Percentiles rank a stretch among this genome's conserved stretches.
Conservation (phyloP, 2,888 invertebrate genomes). For the Tipula helvola region DNA sequence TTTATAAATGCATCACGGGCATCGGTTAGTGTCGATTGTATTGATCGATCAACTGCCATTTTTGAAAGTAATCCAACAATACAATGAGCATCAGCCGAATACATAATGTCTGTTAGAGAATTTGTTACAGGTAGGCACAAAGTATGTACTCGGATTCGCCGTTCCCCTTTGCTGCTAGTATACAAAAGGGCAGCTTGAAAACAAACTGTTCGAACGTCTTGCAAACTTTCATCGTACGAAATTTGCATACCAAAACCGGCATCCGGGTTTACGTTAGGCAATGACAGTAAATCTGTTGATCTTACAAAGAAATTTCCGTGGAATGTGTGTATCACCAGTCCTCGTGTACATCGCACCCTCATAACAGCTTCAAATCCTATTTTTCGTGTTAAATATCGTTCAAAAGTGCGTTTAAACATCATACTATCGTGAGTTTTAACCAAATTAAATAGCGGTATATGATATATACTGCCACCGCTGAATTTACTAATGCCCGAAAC, state of each 20-base stretch:
- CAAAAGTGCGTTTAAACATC: conserved; percentile 61
- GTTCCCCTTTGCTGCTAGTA: conserved; percentile 89
- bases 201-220: conserved; percentile 81
- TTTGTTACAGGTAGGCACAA: conserved; percentile 83
- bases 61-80: conserved; percentile 86
- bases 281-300: conserved; percentile 87
- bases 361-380: conserved; percentile 99
- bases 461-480: conserved; percentile 86
- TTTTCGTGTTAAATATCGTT: conserved; percentile 86
- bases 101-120: conserved; percentile 73
- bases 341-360: conserved; percentile 88
- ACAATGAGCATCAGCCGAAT: conserved; percentile 85
- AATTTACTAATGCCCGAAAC: conserved; percentile 89
- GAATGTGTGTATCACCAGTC: conserved; percentile 92
- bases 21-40: conserved; percentile 74
- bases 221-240: conserved; percentile 80
- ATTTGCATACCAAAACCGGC: conserved; percentile 94
- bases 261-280: conserved; percentile 97
- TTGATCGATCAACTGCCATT: conserved; percentile 94
- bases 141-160: conserved; percentile 95
- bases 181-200: conserved; percentile 97
- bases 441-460: conserved; percentile 76
- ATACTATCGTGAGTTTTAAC: conserved; percentile 58
- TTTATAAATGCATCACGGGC: conserved; percentile 95
- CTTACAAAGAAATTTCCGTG: conserved; percentile 99